Evolutionary conservation across 2,797 vertebrate species (phyloP).

Genomic region (Melanotaenia parkinsoni): DNA sequence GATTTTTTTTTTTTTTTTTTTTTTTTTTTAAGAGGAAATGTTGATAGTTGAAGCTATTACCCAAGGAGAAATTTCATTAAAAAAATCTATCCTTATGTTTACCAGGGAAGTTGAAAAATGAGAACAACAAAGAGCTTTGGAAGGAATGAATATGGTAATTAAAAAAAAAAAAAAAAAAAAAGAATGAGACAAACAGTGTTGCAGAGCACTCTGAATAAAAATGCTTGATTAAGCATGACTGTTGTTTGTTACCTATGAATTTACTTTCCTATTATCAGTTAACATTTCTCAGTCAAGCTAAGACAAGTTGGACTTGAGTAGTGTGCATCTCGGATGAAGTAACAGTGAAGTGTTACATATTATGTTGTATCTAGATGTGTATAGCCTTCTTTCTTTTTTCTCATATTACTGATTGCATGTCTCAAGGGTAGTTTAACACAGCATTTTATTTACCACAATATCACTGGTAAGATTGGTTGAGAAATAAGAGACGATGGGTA

Average conservation of each 20-base stretch:
- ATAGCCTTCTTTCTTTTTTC: constrained; percentile 1
- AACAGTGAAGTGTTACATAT: constrained; percentile 1
- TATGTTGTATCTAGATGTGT: not conserved
- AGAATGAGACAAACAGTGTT: constrained; percentile 56
- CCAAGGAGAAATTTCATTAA: not conserved
- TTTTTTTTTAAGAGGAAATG: not conserved
- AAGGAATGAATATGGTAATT: constrained; percentile 67
- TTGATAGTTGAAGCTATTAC: not conserved
- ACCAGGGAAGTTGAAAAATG: constrained; percentile 32
- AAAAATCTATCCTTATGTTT: not conserved
- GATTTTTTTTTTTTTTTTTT: not conserved
- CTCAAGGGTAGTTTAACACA: constrained; percentile 39
- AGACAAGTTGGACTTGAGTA: not conserved
- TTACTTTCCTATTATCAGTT: constrained; percentile 29
- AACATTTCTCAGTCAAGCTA: constrained; percentile 27
- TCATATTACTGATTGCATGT: constrained; percentile 19
- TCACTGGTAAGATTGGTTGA: constrained; percentile 36
- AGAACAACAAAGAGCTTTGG: constrained; percentile 26
- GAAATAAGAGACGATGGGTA: constrained; percentile 71
- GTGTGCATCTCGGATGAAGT: not conserved
- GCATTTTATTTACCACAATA: constrained; percentile 63
- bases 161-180: constrained; percentile 42
- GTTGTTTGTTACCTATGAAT: constrained; percentile 53
- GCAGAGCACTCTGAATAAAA: constrained; percentile 58
- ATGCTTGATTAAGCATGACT: constrained; percentile 54